Evolutionary conservation across 2,888 invertebrate species (phyloP).

Genomic region (Sinotaia quadrata): DNA sequence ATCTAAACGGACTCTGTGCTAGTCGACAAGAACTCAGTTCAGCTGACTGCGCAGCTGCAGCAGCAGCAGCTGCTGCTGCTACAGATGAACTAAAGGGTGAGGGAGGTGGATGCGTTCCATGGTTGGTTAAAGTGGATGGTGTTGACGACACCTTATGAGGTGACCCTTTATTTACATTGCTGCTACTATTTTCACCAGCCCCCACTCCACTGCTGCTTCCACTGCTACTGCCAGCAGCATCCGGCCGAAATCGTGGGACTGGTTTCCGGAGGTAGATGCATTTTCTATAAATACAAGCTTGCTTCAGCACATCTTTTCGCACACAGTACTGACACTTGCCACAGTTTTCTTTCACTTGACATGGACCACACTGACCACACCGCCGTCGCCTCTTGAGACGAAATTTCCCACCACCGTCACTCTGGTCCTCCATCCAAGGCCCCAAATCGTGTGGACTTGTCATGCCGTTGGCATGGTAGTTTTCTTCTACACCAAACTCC

Average conservation of each 20-base stretch:
- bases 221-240: slow-evolving; percentile 22
- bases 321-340: slow-evolving; percentile 64
- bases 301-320: slow-evolving; percentile 62
- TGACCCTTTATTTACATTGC: slow-evolving; percentile 8
- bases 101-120: slow-evolving; percentile 13
- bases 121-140: slow-evolving; percentile 3
- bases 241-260: slow-evolving; percentile 38
- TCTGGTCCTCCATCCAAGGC: slow-evolving; percentile 41
- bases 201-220: slow-evolving; percentile 9
- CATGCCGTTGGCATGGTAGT: slow-evolving; percentile 38
- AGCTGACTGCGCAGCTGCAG: slow-evolving; percentile 24
- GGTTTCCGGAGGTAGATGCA: slow-evolving; percentile 61
- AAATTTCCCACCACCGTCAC: slow-evolving; percentile 42
- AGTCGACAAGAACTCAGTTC: slow-evolving; percentile 36
- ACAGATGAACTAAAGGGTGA: slow-evolving; percentile 7
- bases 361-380: slow-evolving; percentile 66
- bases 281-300: slow-evolving; percentile 65
- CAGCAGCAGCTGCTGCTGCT: not conserved
- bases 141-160: slow-evolving; percentile 22
- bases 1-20: slow-evolving; percentile 29
- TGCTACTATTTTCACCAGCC: slow-evolving; percentile 1
- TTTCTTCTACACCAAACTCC: slow-evolving; percentile 49
- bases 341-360: slow-evolving; percentile 66
- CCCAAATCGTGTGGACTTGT: slow-evolving; percentile 39
- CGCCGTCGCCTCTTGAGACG: slow-evolving; percentile 58